Evolutionary conservation across 2,113 vertebrate genomes (phyloP).

Genomic region (Catharus minimus): DNA sequence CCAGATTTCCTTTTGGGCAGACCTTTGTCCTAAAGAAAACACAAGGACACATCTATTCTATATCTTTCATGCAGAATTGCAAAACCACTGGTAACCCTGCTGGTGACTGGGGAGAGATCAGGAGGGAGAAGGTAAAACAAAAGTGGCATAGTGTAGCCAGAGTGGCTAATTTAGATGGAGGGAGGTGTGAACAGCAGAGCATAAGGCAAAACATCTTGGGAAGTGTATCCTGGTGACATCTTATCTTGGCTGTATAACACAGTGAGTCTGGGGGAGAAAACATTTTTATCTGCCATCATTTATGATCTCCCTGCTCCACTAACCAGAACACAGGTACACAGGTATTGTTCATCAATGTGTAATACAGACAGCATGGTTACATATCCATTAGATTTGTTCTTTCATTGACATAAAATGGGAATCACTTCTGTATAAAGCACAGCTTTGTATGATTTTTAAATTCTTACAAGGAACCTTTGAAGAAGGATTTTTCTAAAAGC

Average conservation of each 20-base stretch:
- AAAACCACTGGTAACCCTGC: not conserved
- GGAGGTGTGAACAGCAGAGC: constrained; percentile 27
- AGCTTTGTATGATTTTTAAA: not conserved
- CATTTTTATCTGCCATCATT: not conserved
- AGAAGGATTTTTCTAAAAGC: not conserved
- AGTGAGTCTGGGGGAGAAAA: not conserved
- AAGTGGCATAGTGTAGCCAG: not conserved
- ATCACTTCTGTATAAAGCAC: not conserved
- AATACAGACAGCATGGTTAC: not conserved
- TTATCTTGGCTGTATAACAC: constrained; percentile 17
- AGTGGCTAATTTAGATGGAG: not conserved
- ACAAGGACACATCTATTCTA: not conserved
- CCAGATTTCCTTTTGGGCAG: not conserved
- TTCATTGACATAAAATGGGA: not conserved
- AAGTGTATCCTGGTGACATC: constrained; percentile 23
- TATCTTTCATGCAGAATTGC: not conserved
- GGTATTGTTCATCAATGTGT: not conserved
- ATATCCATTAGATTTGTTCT: not conserved
- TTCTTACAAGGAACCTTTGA: not conserved
- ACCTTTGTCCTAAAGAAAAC: not conserved
- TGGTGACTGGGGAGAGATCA: not conserved
- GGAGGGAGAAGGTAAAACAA: not conserved
- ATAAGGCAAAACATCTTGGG: constrained; percentile 57
- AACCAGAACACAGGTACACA: not conserved
- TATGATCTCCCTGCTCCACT: not conserved